Percentiles rank a stretch among this genome's conserved stretches.
Evolutionary conservation across 2,888 invertebrate species (phyloP).

Genomic region (Acanthococcus lagerstroemiae): DNA sequence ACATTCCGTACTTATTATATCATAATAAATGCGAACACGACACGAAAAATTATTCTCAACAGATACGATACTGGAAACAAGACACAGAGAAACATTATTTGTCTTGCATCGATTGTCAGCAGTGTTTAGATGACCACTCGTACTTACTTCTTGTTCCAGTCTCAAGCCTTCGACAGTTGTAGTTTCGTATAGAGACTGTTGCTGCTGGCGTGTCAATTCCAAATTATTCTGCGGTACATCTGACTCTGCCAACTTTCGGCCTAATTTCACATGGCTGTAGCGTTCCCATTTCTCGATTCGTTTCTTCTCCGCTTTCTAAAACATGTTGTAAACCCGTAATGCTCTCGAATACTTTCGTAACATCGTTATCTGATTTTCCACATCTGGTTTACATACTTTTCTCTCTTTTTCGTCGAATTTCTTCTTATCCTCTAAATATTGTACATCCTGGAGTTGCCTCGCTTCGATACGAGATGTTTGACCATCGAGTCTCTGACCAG

Average conservation of each 20-base stretch:
- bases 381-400: background rate
- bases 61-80: too few species aligned
- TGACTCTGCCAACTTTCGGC: background rate
- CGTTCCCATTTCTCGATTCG: conserved; percentile 4
- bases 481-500: too few species aligned
- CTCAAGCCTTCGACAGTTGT: background rate
- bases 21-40: too few species aligned
- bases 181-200: background rate
- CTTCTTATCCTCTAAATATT: background rate
- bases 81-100: too few species aligned
- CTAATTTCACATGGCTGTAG: conserved; percentile 1
- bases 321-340: too few species aligned
- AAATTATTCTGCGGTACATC: background rate
- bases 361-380: too few species aligned
- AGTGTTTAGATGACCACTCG: background rate
- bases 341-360: too few species aligned
- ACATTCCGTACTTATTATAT: too few species aligned
- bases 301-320: conserved; percentile 12
- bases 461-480: too few species aligned
- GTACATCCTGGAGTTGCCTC: too few species aligned
- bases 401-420: conserved; percentile 8
- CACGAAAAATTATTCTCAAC: too few species aligned
- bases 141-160: background rate
- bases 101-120: too few species aligned
- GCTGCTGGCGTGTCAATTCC: background rate